A percentile compares a stretch with the other conserved stretches of the same genome.
Conservation (phyloP, 1,140 invertebrate genomes). For the Calliphora vicina region DNA sequence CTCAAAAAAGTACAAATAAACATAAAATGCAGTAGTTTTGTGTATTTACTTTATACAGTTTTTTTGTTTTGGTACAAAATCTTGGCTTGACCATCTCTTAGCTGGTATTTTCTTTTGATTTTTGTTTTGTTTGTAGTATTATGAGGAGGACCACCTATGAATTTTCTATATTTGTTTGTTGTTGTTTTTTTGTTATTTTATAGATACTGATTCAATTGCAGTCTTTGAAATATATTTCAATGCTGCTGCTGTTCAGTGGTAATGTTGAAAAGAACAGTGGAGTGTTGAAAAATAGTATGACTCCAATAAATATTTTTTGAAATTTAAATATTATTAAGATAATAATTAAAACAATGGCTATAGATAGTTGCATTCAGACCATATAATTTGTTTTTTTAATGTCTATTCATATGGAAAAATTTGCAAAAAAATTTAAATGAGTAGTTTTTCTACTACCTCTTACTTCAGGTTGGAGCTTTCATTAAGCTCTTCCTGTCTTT, state of each 20-base stretch:
- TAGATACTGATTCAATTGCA: conserved; percentile 6
- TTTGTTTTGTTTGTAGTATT: not conserved
- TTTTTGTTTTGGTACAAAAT: not conserved
- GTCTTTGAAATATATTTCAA: not conserved
- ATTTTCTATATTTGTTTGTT: not conserved
- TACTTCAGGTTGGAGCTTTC: too few relatives aligned
- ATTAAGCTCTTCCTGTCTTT: too few relatives aligned
- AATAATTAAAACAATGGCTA: too few relatives aligned
- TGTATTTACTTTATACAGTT: not conserved
- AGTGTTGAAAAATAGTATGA: too few relatives aligned
- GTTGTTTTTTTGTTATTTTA: not conserved
- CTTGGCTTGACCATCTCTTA: not conserved
- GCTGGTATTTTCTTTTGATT: not conserved
- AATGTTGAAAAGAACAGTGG: not conserved
- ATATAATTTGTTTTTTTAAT: too few relatives aligned
- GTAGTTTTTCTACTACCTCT: too few relatives aligned
- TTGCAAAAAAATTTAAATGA: too few relatives aligned
- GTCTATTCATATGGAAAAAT: too few relatives aligned
- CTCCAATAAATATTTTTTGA: too few relatives aligned
- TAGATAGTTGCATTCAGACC: too few relatives aligned
- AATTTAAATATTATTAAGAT: too few relatives aligned
- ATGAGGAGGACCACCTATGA: not conserved
- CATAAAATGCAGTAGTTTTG: not conserved
- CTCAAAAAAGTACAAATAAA: not conserved
- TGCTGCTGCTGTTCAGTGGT: not conserved